Evolutionary conservation across 1,140 invertebrate genomes (phyloP).

Genomic region (Meloidogyne floridensis): DNA sequence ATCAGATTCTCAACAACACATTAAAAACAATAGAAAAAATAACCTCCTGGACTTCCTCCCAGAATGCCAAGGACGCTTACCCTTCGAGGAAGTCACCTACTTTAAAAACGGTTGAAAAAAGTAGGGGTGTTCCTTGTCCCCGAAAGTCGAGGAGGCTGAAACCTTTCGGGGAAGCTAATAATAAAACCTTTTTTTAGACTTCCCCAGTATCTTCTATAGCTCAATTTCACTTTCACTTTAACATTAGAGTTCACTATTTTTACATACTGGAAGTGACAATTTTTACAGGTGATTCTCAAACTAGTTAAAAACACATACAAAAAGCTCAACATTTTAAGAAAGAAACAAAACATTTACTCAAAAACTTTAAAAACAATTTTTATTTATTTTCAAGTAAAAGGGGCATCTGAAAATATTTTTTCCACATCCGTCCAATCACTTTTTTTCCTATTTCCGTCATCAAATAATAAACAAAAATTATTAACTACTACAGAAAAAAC

Average conservation of each 20-base stretch:
- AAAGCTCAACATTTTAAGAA: background rate
- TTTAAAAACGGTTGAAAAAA: no score
- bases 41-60: no score
- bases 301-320: background rate
- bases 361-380: background rate
- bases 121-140: no score
- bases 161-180: no score
- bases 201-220: no score
- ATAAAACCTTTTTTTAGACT: no score
- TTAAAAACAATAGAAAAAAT: no score
- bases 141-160: no score
- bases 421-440: background rate
- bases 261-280: background rate
- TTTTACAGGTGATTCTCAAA: background rate
- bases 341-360: background rate
- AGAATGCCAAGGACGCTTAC: no score
- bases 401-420: slow-evolving; percentile 8
- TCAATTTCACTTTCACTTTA: background rate
- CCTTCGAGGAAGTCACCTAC: no score
- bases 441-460: background rate
- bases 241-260: background rate
- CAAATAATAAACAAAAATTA: background rate
- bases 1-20: no score
- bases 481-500: background rate
- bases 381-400: background rate